Evolutionary conservation across 2,888 invertebrate species (phyloP), one percentile per base, ranked within the genome.

Genomic region (Opisthograptis luteolata): DNA sequence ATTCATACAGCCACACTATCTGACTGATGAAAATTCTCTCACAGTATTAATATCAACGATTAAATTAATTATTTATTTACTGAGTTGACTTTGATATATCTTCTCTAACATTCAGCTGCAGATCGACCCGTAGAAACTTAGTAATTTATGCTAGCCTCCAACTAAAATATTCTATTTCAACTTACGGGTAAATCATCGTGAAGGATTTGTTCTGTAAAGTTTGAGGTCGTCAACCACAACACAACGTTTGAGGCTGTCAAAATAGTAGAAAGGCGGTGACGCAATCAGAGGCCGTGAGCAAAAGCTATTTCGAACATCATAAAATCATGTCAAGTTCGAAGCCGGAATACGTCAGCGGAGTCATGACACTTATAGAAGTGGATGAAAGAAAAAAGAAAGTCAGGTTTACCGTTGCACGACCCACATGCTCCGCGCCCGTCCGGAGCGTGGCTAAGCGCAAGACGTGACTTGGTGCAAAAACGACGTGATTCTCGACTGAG

Each of bases 301-400:
- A 32, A 41, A 44, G 9, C 31, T 32, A 41, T 37, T n/a, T 20
- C 46, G 40, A 37, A 30, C 37, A 32, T 44, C 40, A 44, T 24
- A 39, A 44, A 52, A 51, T 15, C 27, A 55, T 58, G 55, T 55
- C 48, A 55, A 44, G 54, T 44, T 35, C 51, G 49, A 45, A 56
- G 51, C 39, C 37, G 41, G 42, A 28, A 49, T 44, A 58, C 60
- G 66, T 57, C 60, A 56, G 57, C 55, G 20, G 54, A 57, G 55
- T 60, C 65, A 55, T 63, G 62, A 58, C 65, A 61, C 49, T 60
- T 62, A 60, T 57, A 68, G 72, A 66, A 68, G 67, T 68, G 67
- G 69, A 70, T 70, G 73, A 72, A 81, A 79, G 72, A 79, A 87
- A 86, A 87, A 88, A 87, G 85, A 87, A 88, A 87, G 85, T 84